phyloP scores from a whole-genome alignment of 2,797 vertebrate species.

The Tinamus major region DNA sequence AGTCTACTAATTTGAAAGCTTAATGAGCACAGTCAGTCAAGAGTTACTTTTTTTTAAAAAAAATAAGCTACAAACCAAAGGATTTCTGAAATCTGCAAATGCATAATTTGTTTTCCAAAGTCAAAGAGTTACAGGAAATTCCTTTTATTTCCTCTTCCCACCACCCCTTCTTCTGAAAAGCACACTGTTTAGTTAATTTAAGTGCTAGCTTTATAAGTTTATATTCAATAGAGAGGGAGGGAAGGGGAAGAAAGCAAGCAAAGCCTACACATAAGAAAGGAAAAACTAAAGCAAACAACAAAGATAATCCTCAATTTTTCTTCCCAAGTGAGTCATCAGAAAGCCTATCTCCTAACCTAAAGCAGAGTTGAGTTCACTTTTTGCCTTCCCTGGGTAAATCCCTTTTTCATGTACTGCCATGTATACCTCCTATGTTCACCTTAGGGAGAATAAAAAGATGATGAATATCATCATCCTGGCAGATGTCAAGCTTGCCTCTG shows the following conservation, averaged over 20 bases:
- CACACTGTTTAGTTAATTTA: background rate
- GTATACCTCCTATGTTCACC: background rate
- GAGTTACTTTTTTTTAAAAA: background rate
- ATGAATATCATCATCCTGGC: background rate
- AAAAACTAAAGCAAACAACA: background rate
- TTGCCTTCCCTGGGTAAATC: background rate
- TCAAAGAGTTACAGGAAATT: background rate
- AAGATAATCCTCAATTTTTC: background rate
- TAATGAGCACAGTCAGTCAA: conserved; percentile 20
- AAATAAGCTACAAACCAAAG: background rate
- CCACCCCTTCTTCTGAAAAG: background rate
- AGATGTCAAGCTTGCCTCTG: background rate
- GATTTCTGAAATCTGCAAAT: background rate
- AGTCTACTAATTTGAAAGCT: conserved; percentile 26
- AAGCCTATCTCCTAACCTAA: background rate
- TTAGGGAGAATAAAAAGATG: background rate
- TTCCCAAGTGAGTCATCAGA: background rate
- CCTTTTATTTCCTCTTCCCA: background rate
- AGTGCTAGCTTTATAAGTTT: background rate
- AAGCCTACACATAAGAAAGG: background rate
- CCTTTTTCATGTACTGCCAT: background rate
- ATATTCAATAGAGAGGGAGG: background rate
- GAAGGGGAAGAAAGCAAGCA: background rate
- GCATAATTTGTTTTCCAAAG: background rate
- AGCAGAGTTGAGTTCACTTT: background rate